Evolutionary conservation across 2,113 vertebrate species (phyloP), one percentile per base, ranked within the genome.

Genomic region (Alethe diademata): DNA sequence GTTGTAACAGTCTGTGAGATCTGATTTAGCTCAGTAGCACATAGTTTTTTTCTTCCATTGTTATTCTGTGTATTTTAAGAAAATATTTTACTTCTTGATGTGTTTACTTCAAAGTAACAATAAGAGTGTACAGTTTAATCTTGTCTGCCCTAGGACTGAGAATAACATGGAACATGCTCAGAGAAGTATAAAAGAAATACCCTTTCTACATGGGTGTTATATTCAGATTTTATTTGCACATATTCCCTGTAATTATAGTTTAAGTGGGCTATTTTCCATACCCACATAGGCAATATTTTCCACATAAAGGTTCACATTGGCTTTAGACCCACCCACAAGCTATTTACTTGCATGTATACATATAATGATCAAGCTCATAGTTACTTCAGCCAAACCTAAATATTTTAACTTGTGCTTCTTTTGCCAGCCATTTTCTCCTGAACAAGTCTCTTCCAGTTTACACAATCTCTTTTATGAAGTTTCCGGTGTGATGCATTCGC

Each of bases 251-350:
- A 88, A 79, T 94, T 88, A 86, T 67, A 91, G 87, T 92, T 95
- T 91, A 83, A 95, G 31, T 90, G 57, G 73, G 91, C 79, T 82
- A 35, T 87, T 96, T 95, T 95, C 92, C 95, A 95, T 92, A 88
- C 78, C 89, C 92, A 80, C 87, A 93, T 28, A 91, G 43, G 84
- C 87, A 76, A 60, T 66, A 88, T 82, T 97, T 96, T 96, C 93
- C 96, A 96, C 89, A 95, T 90, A 95, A 97, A 96, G 36, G 60
- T 91, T 92, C 70, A n/a, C 31, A 58, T 79, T 95, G 92, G 86
- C 75, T 97, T 93, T 88, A 87, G 58, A 94, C 19, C 40, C 51
- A 91, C 71, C 89, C 92, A 95, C 66, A 97, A 91, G 65, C 31
- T 94, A 90, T 92, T 95, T 95, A 91, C 84, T 96, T 92, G 81